Conservation (phyloP, 2,797 vertebrate genomes). For the Synanceia verrucosa region DNA sequence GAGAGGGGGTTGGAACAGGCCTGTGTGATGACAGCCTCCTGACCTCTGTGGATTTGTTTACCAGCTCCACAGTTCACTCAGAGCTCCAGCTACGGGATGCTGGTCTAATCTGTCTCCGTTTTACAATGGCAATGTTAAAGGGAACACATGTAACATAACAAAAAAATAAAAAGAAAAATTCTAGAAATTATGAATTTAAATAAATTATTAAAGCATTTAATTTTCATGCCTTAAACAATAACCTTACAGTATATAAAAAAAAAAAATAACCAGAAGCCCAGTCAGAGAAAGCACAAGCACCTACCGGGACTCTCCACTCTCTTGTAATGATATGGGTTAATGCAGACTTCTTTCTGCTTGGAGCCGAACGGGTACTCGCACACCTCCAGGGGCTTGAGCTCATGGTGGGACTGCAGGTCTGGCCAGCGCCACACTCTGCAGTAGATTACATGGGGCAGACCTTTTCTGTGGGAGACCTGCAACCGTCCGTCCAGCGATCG, state of each 20-base stretch:
- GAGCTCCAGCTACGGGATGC: conserved; percentile 36
- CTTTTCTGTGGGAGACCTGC: conserved; percentile 96
- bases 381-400: conserved; percentile 96
- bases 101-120: neutral
- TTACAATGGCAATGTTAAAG: neutral
- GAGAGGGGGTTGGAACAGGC: conserved; percentile 51
- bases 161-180: neutral
- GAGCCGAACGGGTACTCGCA: conserved; percentile 99
- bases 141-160: neutral
- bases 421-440: conserved; percentile 99
- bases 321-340: conserved; percentile 99
- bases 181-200: neutral
- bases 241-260: neutral
- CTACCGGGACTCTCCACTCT: conserved; percentile 97
- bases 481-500: conserved; percentile 94
- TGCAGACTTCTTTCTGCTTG: conserved; percentile 99
- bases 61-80: conserved; percentile 39
- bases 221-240: neutral
- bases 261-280: neutral
- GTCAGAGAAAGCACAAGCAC: conserved; percentile 42
- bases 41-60: conserved; percentile 72
- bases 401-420: conserved; percentile 96
- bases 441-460: conserved; percentile 97
- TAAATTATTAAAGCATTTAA: no score
- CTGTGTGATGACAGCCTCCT: conserved; percentile 64